phyloP scores from a whole-genome alignment of 2,797 vertebrate genomes.

The Buphagus erythrorhynchus region DNA sequence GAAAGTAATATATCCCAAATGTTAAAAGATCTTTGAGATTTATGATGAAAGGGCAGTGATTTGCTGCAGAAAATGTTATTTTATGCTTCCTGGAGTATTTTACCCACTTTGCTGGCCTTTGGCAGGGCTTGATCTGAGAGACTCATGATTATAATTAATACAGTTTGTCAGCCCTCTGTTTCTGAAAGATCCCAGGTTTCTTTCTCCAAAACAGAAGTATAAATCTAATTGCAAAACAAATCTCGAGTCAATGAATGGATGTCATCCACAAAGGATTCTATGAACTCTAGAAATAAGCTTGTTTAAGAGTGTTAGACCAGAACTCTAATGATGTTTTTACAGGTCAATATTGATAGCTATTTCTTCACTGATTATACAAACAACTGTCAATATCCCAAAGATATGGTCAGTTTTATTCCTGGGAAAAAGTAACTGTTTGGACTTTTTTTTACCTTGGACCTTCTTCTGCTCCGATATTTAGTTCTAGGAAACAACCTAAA shows the following conservation, averaged over 20 bases:
- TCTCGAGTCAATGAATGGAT: background rate
- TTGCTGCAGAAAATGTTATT: background rate
- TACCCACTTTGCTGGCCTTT: background rate
- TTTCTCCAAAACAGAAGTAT: background rate
- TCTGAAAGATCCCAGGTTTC: background rate
- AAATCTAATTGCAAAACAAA: background rate
- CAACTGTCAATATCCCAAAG: background rate
- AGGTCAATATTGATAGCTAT: background rate
- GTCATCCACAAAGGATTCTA: background rate
- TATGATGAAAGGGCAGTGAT: background rate
- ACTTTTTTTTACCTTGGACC: background rate
- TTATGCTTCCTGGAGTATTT: constrained; percentile 15
- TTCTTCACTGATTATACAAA: background rate
- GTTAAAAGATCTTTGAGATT: background rate
- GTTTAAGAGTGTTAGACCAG: background rate
- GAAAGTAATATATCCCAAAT: background rate
- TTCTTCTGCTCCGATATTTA: background rate
- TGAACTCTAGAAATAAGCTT: background rate
- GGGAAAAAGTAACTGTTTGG: background rate
- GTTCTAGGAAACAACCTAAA: background rate
- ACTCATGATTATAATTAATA: background rate
- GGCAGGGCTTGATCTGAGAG: background rate
- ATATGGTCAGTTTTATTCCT: background rate
- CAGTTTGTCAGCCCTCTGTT: background rate
- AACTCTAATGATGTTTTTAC: background rate